Evolutionary conservation across 2,888 invertebrate genomes (phyloP), one percentile per base, ranked within the genome.

Genomic region (Lepas anatifera): DNA sequence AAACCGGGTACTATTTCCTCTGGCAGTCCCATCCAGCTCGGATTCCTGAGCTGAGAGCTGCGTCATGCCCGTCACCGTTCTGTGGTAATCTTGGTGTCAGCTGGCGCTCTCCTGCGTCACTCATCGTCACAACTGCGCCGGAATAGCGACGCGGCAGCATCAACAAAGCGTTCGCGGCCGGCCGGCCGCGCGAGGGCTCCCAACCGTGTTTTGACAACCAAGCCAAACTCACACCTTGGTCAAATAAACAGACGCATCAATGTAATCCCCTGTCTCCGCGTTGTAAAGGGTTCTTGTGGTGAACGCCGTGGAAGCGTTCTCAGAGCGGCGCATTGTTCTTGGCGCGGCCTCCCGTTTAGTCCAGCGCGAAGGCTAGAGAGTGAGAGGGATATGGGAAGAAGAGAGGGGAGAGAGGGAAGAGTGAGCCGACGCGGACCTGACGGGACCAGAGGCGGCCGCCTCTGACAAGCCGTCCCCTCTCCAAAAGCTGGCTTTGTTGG

Each of bases 111-210:
- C 58, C 58, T 32, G 58, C 58, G 58, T 58, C 58, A 32, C 32
- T 58, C 58, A 58, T 32, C 58, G 58, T 58, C 16, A 11, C 32
- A 29, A 22, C 32, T 32, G 58, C 58, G 58, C 58, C 58, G 27
- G 58, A 58, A 58, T 58, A 58, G 58, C 58, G 58, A 58, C 58
- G 32, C 58, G 13, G 58, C 58, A 58, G 58, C 58, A 58, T 58
- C 58, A 58, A 58, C 58, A 58, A 7, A 58, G 6, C 48, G 25
- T n/a, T n/a, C 48, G n/a, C n/a, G n/a, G n/a, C n/a, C n/a, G n/a
- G n/a, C n/a, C n/a, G n/a, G n/a, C 25, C 48, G 18, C 25, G 48
- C 48, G 48, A 48, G 48, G 48, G 48, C 48, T 10, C 25, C 48
- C 29, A 18, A 32, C 32, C 58, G 58, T 58, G 58, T 58, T 58